Conservation (phyloP, 2,888 invertebrate genomes). For the Tethea ocularis region DNA sequence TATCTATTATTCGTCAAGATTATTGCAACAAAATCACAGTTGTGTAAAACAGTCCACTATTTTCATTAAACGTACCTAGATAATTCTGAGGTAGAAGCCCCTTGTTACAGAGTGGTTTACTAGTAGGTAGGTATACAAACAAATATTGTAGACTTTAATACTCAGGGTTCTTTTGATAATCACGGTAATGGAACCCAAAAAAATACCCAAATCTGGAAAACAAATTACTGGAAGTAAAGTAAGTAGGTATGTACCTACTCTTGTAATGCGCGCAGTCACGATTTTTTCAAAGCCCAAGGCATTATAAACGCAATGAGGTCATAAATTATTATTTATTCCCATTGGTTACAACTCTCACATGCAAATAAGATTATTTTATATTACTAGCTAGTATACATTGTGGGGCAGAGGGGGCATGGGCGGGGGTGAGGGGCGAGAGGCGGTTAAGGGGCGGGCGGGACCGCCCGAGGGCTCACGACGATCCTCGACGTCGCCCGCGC, state of each 20-base stretch:
- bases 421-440: too few relatives aligned
- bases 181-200: too few relatives aligned
- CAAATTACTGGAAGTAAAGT: constrained; percentile 18
- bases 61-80: too few relatives aligned
- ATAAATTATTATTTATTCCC: constrained; percentile 52
- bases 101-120: too few relatives aligned
- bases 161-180: too few relatives aligned
- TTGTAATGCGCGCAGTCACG: constrained; percentile 40
- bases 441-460: constrained; percentile 18
- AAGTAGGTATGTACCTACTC: too few relatives aligned
- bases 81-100: too few relatives aligned
- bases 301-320: constrained; percentile 45
- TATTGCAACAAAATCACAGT: too few relatives aligned
- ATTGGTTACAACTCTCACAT: background rate
- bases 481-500: constrained; percentile 29
- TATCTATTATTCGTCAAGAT: too few relatives aligned
- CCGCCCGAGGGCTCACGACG: constrained; percentile 26
- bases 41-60: too few relatives aligned
- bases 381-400: constrained; percentile 28
- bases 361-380: constrained; percentile 41
- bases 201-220: constrained; percentile 19
- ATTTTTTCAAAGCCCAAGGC: constrained; percentile 45
- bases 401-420: constrained; percentile 25
- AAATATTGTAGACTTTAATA: too few relatives aligned
- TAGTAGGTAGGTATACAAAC: too few relatives aligned